These are phyloP conservation scores for Tridacna crocea DNA, from an alignment of 2,888 invertebrate species.

Conservation along the genomic window DNA sequence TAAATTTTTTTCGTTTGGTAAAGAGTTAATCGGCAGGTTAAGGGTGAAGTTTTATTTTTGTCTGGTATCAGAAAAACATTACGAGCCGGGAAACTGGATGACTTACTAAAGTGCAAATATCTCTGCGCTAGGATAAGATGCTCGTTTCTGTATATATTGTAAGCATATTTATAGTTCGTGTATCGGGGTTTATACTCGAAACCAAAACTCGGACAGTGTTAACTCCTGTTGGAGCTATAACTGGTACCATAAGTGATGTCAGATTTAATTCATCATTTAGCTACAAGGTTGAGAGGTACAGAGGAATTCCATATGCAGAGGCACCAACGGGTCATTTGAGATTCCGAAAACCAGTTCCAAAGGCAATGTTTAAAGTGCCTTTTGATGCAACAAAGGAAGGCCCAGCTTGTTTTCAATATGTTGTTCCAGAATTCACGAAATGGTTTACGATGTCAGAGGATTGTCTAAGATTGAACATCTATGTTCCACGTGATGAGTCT, in stretches of 20 bases:
- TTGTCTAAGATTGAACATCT: conserved; percentile 3
- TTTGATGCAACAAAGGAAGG: conserved; percentile 13
- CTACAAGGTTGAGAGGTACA: neutral
- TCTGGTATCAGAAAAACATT: too few species aligned
- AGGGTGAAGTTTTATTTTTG: too few species aligned
- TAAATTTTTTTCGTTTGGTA: too few species aligned
- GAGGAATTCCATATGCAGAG: conserved; percentile 21
- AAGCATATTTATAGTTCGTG: too few species aligned
- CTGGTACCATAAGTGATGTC: neutral
- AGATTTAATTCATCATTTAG: neutral
- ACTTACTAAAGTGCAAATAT: too few species aligned
- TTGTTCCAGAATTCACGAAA: neutral
- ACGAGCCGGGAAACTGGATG: too few species aligned
- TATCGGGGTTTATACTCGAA: too few species aligned
- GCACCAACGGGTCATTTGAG: conserved; percentile 6
- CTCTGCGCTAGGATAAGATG: too few species aligned
- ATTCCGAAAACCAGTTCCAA: conserved; percentile 9
- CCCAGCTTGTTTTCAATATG: neutral
- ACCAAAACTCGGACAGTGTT: too few species aligned
- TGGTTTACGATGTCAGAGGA: neutral
- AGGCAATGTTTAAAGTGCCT: neutral
- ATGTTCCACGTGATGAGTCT: neutral
- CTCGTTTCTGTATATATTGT: too few species aligned
- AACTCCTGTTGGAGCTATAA: conserved; percentile 3
- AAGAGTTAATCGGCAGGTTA: too few species aligned